These are phyloP conservation scores for Lampropteryx suffumata DNA, from an alignment of 2,888 invertebrate genomes.

Conservation along the genomic window DNA sequence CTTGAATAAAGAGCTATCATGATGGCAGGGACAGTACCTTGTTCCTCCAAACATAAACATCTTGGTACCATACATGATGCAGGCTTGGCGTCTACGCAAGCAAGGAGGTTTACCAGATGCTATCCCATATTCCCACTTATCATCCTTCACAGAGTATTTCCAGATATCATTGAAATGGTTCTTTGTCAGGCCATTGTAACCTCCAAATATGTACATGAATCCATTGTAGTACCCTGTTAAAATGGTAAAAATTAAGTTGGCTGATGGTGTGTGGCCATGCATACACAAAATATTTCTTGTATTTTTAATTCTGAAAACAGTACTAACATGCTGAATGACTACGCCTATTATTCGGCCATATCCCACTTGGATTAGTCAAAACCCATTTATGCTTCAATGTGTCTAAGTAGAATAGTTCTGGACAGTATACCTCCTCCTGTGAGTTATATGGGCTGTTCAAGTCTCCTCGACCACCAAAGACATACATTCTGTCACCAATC, in stretches of 20 bases:
- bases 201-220: constrained; percentile 94
- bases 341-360: constrained; percentile 89
- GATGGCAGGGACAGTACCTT: too few species aligned
- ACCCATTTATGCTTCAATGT: constrained; percentile 87
- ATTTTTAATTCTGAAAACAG: too few species aligned
- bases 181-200: constrained; percentile 90
- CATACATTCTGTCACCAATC: constrained; percentile 90
- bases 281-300: too few species aligned
- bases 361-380: constrained; percentile 82
- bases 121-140: constrained; percentile 84
- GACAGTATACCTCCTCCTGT: constrained; percentile 89
- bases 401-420: constrained; percentile 89
- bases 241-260: background rate
- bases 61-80: constrained; percentile 87
- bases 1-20: too few species aligned
- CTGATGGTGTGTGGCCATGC: background rate
- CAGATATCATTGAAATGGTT: constrained; percentile 93
- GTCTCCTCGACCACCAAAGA: constrained; percentile 95
- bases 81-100: constrained; percentile 89
- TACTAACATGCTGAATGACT: constrained; percentile 95
- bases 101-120: constrained; percentile 84
- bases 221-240: constrained; percentile 89
- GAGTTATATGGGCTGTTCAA: constrained; percentile 76
- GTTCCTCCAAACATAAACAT: constrained; percentile 96
- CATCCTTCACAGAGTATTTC: constrained; percentile 85